Percentiles rank a stretch among this genome's conserved stretches.
Conservation (phyloP, 2,888 invertebrate species). For the Adineta ricciae region DNA sequence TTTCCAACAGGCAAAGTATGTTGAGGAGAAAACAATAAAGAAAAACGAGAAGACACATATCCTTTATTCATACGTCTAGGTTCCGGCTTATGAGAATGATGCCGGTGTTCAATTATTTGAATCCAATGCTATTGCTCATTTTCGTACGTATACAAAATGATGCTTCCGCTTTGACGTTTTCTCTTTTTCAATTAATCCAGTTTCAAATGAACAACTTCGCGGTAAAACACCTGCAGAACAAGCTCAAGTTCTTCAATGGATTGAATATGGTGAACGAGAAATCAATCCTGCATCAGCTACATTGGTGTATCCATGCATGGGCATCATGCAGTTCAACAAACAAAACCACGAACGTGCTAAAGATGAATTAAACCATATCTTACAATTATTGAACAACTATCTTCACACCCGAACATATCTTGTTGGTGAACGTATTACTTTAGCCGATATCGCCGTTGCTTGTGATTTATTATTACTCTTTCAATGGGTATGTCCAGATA, state of each 20-base stretch:
- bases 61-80: neutral
- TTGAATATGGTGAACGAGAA: constrained; percentile 73
- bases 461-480: constrained; percentile 76
- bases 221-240: constrained; percentile 62
- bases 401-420: constrained; percentile 75
- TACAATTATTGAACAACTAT: constrained; percentile 66
- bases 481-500: constrained; percentile 53
- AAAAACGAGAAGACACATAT: too few relatives aligned
- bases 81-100: constrained; percentile 78
- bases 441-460: constrained; percentile 84
- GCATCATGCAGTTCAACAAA: constrained; percentile 78
- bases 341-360: constrained; percentile 69
- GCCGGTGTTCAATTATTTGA: constrained; percentile 71
- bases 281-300: constrained; percentile 82
- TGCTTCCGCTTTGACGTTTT: neutral
- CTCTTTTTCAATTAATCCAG: neutral
- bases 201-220: constrained; percentile 70
- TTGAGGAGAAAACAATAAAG: constrained; percentile 26
- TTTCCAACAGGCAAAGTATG: constrained; percentile 92
- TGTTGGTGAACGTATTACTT: constrained; percentile 80
- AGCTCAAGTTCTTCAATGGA: constrained; percentile 83
- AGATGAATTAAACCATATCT: constrained; percentile 66
- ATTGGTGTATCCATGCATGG: constrained; percentile 90
- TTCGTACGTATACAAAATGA: constrained; percentile 56
- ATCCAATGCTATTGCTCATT: constrained; percentile 91